Evolutionary conservation across 2,888 invertebrate species (phyloP).

Genomic region (Phortica magna): DNA sequence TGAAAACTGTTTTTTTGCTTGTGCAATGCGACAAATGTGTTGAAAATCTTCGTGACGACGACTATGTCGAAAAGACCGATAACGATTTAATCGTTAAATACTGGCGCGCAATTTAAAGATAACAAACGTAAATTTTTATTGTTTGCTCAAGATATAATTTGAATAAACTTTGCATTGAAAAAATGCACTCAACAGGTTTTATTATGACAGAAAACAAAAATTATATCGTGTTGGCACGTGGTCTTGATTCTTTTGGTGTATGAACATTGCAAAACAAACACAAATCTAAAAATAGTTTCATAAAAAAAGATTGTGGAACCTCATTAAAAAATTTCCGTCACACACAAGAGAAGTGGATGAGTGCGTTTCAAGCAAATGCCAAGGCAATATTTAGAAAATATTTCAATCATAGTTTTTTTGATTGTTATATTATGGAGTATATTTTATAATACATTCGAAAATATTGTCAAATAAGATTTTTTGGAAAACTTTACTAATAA

Average conservation of each 20-base stretch:
- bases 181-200: too few species aligned
- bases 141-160: too few species aligned
- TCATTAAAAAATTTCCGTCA: neutral
- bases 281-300: too few species aligned
- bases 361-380: neutral
- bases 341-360: neutral
- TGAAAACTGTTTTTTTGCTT: neutral
- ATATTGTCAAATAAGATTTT: slow-evolving; percentile 2
- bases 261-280: too few species aligned
- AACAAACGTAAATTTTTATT: neutral
- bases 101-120: neutral
- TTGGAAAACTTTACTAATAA: slow-evolving; percentile 46
- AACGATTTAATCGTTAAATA: neutral
- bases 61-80: neutral
- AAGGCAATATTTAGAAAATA: neutral
- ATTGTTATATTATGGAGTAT: slow-evolving; percentile 2
- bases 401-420: neutral
- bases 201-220: too few species aligned
- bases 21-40: neutral
- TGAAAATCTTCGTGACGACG: neutral
- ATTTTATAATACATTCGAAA: neutral
- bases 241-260: too few species aligned
- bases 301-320: neutral
- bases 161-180: too few species aligned
- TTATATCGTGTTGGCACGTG: too few species aligned